Evolutionary conservation across 1,140 invertebrate species (phyloP).

Genomic region (Matsumurasca onukii): DNA sequence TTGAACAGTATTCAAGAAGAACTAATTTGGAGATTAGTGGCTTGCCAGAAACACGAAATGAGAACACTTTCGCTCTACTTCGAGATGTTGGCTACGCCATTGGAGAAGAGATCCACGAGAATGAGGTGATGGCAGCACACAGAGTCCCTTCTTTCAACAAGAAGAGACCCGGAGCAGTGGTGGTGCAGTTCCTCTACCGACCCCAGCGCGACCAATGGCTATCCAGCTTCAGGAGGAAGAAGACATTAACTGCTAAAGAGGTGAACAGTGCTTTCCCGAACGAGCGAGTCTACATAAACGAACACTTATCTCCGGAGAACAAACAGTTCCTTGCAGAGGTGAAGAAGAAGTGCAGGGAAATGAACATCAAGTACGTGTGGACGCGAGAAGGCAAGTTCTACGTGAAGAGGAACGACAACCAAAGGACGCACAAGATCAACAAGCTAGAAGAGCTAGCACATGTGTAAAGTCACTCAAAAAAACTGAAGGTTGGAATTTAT

Average conservation of each 20-base stretch:
- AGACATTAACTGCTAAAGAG: background rate
- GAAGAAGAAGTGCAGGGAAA: slow-evolving; percentile 1
- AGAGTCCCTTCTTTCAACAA: background rate
- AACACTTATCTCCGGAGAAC: slow-evolving; percentile 1
- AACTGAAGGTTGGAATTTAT: too few species aligned
- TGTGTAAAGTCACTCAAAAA: too few species aligned
- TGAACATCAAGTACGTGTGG: background rate
- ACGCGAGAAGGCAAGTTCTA: background rate
- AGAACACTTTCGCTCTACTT: background rate
- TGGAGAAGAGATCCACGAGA: background rate
- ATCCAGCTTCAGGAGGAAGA: too few species aligned
- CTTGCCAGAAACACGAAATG: background rate
- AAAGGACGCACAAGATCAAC: background rate
- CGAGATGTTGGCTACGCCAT: background rate
- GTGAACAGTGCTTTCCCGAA: background rate
- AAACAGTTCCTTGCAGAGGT: background rate
- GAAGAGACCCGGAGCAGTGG: background rate
- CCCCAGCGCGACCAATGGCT: too few species aligned
- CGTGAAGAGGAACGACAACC: background rate
- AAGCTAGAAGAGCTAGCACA: background rate
- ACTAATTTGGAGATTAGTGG: slow-evolving; percentile 8
- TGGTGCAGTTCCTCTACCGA: too few species aligned
- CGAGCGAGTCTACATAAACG: slow-evolving; percentile 5
- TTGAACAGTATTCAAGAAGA: background rate
- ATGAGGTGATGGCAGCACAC: background rate